A percentile compares a stretch with the other conserved stretches of the same genome.
Conservation (phyloP, 2,888 invertebrate species). For the Malachius bipustulatus region DNA sequence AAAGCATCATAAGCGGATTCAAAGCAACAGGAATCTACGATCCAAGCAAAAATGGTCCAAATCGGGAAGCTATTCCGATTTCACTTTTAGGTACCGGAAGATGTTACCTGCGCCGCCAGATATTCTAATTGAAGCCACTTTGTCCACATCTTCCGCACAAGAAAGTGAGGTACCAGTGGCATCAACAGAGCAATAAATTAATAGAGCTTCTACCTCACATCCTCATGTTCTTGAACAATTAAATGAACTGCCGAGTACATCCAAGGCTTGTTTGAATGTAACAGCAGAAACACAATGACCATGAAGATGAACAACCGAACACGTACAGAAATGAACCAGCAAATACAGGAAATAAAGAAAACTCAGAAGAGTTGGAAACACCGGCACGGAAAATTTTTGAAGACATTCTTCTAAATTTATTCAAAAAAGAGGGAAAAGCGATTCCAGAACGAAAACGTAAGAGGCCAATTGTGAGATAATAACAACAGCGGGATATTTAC, state of each 20-base stretch:
- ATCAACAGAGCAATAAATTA: constrained; percentile 6
- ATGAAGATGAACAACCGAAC: constrained; percentile 7
- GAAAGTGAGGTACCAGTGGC: constrained; percentile 6
- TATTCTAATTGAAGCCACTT: too few species aligned
- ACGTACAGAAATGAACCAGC: constrained; percentile 7
- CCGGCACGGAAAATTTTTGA: constrained; percentile 9
- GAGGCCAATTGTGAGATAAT: too few species aligned
- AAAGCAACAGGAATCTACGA: background rate
- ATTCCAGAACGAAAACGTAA: too few species aligned
- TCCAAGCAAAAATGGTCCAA: constrained; percentile 3
- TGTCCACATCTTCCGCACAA: too few species aligned
- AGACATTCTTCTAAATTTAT: too few species aligned
- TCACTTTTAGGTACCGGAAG: too few species aligned
- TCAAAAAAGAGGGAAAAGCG: too few species aligned
- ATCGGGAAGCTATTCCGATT: constrained; percentile 1
- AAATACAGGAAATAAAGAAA: constrained; percentile 8
- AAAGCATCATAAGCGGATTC: background rate
- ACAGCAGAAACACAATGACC: constrained; percentile 8
- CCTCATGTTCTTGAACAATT: constrained; percentile 5
- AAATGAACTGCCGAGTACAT: constrained; percentile 4
- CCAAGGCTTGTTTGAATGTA: constrained; percentile 7
- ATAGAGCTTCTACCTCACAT: constrained; percentile 7
- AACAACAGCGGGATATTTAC: too few species aligned
- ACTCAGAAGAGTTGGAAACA: constrained; percentile 7
- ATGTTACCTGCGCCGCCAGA: too few species aligned